Percentiles rank a stretch among this genome's conserved stretches.
Conservation (phyloP, 2,888 invertebrate genomes). For the Raillietiella orientalis region DNA sequence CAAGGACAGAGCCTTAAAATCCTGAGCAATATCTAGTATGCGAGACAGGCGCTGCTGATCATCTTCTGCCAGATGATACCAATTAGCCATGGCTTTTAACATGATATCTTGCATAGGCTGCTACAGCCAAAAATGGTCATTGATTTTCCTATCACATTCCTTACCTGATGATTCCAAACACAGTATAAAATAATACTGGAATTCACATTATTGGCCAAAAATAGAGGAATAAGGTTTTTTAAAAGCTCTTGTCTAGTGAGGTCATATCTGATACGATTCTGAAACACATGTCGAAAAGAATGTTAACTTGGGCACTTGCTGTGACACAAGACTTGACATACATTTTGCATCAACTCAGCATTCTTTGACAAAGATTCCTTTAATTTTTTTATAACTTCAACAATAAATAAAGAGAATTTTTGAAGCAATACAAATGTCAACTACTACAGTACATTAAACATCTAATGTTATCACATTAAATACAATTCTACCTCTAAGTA, state of each 20-base stretch:
- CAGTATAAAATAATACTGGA: slow-evolving; percentile 82
- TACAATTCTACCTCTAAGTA: too few relatives aligned
- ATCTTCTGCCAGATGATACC: slow-evolving; percentile 69
- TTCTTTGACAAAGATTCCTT: too few relatives aligned
- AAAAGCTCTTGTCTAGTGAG: slow-evolving; percentile 44
- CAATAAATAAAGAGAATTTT: slow-evolving; percentile 1
- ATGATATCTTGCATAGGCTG: slow-evolving; percentile 39
- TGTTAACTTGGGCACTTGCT: too few relatives aligned
- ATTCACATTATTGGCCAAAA: slow-evolving; percentile 81
- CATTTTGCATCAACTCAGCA: too few relatives aligned
- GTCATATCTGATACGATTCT: neutral
- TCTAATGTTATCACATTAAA: too few relatives aligned
- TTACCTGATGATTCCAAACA: slow-evolving; percentile 52
- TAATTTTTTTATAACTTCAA: too few relatives aligned
- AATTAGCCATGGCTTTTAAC: slow-evolving; percentile 90
- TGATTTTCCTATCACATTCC: too few relatives aligned
- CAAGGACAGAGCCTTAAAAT: slow-evolving; percentile 51
- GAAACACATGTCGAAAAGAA: slow-evolving; percentile 1
- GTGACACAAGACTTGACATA: too few relatives aligned
- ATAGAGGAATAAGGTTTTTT: slow-evolving; percentile 57
- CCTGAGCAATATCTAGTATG: slow-evolving; percentile 87
- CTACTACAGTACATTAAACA: too few relatives aligned
- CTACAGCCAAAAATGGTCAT: slow-evolving; percentile 14
- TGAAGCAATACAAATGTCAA: neutral
- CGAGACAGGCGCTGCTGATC: slow-evolving; percentile 76